Evolutionary conservation across 2,797 vertebrate genomes (phyloP).

Genomic region (Hoplostethus mediterraneus): DNA sequence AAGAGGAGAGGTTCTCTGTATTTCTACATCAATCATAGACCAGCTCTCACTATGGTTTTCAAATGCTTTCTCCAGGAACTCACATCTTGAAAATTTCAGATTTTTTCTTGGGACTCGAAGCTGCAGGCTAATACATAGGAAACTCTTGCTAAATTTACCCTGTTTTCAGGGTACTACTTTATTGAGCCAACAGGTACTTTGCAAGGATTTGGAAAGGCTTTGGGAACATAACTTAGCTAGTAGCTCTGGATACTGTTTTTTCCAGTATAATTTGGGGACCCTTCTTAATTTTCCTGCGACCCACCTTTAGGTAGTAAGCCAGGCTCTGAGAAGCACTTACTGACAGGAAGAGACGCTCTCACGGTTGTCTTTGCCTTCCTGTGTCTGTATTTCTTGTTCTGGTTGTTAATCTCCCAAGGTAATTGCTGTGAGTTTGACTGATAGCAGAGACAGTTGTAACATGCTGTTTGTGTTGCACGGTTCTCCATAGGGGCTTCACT

Average conservation of each 20-base stretch:
- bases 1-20: slow-evolving; percentile 40
- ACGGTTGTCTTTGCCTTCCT: slow-evolving; percentile 12
- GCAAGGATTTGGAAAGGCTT: not conserved
- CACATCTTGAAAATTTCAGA: not conserved
- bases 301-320: not conserved
- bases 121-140: not conserved
- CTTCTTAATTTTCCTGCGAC: not conserved
- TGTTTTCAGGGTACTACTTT: not conserved
- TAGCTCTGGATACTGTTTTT: not conserved
- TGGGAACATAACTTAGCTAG: not conserved
- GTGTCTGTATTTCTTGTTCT: slow-evolving; percentile 18
- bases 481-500: slow-evolving; percentile 52
- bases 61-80: not conserved
- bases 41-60: not conserved
- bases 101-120: not conserved
- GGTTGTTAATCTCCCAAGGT: slow-evolving; percentile 17
- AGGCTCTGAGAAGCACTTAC: not conserved
- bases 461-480: slow-evolving; percentile 34
- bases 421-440: slow-evolving; percentile 38
- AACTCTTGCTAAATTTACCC: not conserved
- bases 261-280: not conserved
- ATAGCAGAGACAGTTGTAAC: slow-evolving; percentile 47
- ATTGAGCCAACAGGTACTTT: not conserved
- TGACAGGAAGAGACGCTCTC: not conserved
- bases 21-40: not conserved